phyloP scores from a whole-genome alignment of 2,888 invertebrate genomes.

The Schizotus pectinicornis region DNA sequence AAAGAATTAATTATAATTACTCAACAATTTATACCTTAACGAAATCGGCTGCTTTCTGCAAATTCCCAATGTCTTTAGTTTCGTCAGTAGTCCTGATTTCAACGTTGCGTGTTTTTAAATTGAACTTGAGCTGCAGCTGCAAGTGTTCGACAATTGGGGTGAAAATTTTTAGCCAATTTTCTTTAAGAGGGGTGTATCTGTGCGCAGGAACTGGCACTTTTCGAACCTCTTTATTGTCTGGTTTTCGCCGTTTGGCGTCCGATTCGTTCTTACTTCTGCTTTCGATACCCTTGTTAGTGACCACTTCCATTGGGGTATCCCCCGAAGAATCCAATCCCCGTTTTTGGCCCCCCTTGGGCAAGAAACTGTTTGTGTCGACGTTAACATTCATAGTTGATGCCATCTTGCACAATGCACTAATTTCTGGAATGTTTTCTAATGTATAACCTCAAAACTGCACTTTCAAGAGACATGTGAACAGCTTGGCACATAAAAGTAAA shows the following conservation, averaged over 20 bases:
- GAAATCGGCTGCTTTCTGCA: constrained; percentile 98
- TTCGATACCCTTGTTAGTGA: constrained; percentile 69
- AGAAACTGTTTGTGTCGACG: constrained; percentile 62
- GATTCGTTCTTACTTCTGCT: constrained; percentile 56
- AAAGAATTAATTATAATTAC: constrained; percentile 23
- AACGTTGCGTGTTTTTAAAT: constrained; percentile 87
- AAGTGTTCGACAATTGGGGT: constrained; percentile 96
- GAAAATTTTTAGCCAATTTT: constrained; percentile 97
- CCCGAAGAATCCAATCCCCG: constrained; percentile 60
- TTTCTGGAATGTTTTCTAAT: neutral
- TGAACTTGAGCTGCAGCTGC: constrained; percentile 91
- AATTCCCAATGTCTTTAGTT: constrained; percentile 83
- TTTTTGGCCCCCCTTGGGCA: constrained; percentile 63
- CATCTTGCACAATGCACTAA: constrained; percentile 19
- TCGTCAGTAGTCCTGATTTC: constrained; percentile 77
- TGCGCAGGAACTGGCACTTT: constrained; percentile 92
- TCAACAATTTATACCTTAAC: constrained; percentile 67
- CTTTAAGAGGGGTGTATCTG: constrained; percentile 92
- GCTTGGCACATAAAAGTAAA: no score
- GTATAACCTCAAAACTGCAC: neutral
- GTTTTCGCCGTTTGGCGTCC: constrained; percentile 42
- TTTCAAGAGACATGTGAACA: no score
- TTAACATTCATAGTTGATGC: constrained; percentile 58
- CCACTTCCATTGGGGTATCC: constrained; percentile 71
- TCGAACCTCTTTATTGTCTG: constrained; percentile 64